These are phyloP conservation scores for Ceyx cyanopectus DNA, from an alignment of 2,113 vertebrate species.

Conservation along the genomic window DNA sequence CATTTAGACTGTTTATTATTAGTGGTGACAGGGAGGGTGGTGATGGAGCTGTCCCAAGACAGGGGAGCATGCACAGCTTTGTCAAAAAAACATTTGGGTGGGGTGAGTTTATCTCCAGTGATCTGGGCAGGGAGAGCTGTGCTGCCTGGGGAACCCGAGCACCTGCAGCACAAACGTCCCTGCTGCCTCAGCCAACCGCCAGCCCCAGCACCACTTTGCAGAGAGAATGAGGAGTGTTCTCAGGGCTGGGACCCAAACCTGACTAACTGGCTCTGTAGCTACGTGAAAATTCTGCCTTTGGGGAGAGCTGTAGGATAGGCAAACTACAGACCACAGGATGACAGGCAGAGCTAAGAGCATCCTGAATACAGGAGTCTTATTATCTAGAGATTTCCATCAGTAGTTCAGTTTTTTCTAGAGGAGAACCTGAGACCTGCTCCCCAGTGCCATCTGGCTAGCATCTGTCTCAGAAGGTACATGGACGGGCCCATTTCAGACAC, in stretches of 20 bases:
- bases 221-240: not conserved
- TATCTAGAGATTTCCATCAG: not conserved
- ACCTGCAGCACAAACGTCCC: accelerated
- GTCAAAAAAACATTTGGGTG: not conserved
- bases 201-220: not conserved
- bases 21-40: accelerated
- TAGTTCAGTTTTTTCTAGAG: accelerated
- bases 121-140: not conserved
- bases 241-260: not conserved
- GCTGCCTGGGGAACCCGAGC: accelerated
- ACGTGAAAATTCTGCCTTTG: accelerated
- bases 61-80: not conserved
- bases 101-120: not conserved
- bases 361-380: accelerated
- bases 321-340: not conserved
- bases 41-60: accelerated
- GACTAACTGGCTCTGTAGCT: not conserved
- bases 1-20: accelerated
- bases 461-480: accelerated
- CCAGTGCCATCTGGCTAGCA: accelerated
- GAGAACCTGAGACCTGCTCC: not conserved
- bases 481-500: not conserved
- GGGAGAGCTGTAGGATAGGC: not conserved
- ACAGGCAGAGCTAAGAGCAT: not conserved
- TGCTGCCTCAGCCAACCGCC: accelerated